A percentile compares a stretch with the other conserved stretches of the same genome.
These are phyloP conservation scores for Phataginus tricuspis DNA, from an alignment of 2,797 vertebrate genomes.

Conservation along the genomic window DNA sequence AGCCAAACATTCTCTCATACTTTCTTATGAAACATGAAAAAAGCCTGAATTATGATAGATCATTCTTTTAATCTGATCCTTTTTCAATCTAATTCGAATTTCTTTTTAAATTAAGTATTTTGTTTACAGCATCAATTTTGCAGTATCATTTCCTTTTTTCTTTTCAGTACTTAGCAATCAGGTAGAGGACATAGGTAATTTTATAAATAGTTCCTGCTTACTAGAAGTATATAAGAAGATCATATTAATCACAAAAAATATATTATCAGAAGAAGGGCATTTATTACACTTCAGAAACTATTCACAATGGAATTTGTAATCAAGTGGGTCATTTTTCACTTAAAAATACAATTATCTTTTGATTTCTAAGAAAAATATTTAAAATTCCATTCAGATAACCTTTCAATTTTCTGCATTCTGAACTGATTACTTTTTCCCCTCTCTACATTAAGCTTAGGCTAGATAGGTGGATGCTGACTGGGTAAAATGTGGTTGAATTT, in stretches of 20 bases:
- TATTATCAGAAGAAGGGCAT: neutral
- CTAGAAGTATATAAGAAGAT: neutral
- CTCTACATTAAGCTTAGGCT: neutral
- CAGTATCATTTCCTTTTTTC: neutral
- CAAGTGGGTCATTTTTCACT: neutral
- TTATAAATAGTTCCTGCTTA: neutral
- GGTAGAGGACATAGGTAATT: neutral
- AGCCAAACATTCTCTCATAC: neutral
- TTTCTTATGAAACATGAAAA: neutral
- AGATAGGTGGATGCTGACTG: neutral
- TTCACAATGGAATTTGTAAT: neutral
- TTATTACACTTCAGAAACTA: neutral
- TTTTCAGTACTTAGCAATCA: neutral
- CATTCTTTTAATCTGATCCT: slow-evolving; percentile 6
- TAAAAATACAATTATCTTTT: slow-evolving; percentile 14
- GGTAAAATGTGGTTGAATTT: neutral
- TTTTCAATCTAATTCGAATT: slow-evolving; percentile 5
- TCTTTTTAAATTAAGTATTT: neutral
- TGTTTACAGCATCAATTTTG: neutral
- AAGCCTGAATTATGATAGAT: neutral
- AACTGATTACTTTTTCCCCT: neutral
- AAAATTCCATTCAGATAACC: neutral
- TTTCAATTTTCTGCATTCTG: neutral
- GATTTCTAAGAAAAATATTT: neutral
- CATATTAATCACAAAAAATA: neutral